Evolutionary conservation across 2,113 vertebrate species (phyloP).

Genomic region (Tonatia bakeri): DNA sequence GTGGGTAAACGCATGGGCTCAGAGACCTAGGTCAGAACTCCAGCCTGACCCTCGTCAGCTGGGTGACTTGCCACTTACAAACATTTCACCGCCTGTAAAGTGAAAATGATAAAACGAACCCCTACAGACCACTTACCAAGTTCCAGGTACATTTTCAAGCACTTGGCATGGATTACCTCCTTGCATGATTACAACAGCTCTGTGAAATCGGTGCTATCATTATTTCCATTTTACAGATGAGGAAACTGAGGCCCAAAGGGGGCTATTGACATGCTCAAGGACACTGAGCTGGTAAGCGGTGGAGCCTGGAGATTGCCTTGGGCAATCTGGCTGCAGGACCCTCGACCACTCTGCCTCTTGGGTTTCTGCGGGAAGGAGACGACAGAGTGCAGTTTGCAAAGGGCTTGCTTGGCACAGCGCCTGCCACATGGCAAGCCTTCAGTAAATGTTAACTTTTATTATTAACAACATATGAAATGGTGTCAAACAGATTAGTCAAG

Average conservation of each 20-base stretch:
- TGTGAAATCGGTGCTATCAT: background rate
- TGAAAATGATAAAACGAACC: background rate
- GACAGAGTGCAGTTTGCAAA: background rate
- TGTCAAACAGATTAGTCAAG: background rate
- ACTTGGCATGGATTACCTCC: background rate
- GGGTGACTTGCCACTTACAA: background rate
- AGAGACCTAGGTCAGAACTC: background rate
- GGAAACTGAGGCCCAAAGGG: background rate
- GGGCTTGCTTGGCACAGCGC: background rate
- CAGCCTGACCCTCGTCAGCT: background rate
- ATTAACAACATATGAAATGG: constrained; percentile 38
- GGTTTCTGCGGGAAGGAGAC: background rate
- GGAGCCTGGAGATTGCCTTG: background rate
- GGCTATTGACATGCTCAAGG: background rate
- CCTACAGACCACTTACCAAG: background rate
- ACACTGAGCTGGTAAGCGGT: background rate
- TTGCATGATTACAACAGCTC: background rate
- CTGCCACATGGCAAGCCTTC: background rate
- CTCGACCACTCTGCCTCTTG: background rate
- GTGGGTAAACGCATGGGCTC: background rate
- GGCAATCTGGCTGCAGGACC: background rate
- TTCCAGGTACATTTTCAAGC: background rate
- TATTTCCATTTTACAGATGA: background rate
- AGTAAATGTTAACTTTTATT: constrained; percentile 55
- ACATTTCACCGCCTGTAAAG: background rate